A percentile compares a stretch with the other conserved stretches of the same genome.
Conservation (phyloP, 2,113 vertebrate species). For the Protobothrops flavoviridis region DNA sequence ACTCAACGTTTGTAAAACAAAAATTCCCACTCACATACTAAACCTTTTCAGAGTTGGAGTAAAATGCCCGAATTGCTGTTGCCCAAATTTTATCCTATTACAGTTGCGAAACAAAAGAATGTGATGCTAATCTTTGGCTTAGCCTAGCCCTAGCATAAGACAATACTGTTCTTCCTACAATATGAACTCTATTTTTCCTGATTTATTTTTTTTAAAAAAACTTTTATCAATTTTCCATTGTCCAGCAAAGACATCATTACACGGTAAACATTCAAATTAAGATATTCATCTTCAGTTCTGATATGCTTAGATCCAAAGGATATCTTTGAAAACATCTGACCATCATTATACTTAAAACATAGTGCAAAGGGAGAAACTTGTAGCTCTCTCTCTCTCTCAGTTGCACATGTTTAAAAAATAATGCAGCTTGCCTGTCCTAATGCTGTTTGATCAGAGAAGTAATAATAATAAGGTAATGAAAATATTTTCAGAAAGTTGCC, state of each 20-base stretch:
- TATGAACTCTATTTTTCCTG: background rate
- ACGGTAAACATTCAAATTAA: background rate
- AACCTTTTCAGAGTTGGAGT: background rate
- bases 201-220: background rate
- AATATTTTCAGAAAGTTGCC: constrained; percentile 9
- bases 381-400: background rate
- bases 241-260: background rate
- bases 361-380: constrained; percentile 12
- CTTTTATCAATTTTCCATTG: constrained; percentile 23
- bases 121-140: background rate
- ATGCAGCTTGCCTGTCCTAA: background rate
- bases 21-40: background rate
- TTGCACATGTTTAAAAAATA: constrained; percentile 22
- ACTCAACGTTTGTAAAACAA: background rate
- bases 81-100: background rate
- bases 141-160: background rate
- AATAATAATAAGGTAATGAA: constrained; percentile 43
- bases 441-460: constrained; percentile 29
- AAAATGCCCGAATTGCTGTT: background rate
- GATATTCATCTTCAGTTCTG: background rate
- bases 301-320: constrained; percentile 48
- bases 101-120: background rate
- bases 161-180: background rate
- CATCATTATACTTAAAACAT: constrained; percentile 18
- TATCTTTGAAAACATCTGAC: constrained; percentile 29